These are phyloP conservation scores for Australoheros scitulus DNA, from an alignment of 2,113 vertebrate species.

Conservation along the genomic window DNA sequence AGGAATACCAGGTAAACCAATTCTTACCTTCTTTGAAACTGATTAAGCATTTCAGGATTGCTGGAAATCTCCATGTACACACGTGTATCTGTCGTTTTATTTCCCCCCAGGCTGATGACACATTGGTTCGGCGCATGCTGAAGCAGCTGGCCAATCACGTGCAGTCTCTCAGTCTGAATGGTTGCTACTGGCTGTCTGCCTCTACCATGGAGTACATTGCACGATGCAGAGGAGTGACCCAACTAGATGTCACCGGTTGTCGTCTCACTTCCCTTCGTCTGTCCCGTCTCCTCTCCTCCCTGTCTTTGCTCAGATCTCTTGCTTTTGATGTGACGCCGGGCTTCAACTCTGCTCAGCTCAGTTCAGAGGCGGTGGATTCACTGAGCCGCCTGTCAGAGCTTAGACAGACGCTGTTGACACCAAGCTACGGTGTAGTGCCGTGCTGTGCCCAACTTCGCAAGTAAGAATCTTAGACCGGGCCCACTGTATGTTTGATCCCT, in stretches of 20 bases:
- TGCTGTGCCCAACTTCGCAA: slow-evolving; percentile 93
- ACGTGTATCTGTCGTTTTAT: background rate
- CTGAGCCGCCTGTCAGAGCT: slow-evolving; percentile 88
- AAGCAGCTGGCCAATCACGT: slow-evolving; percentile 85
- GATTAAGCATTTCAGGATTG: background rate
- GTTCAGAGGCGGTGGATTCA: slow-evolving; percentile 88
- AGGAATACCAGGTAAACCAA: slow-evolving; percentile 86
- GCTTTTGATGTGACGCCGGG: slow-evolving; percentile 89
- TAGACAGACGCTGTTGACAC: slow-evolving; percentile 91
- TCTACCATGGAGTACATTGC: slow-evolving; percentile 84
- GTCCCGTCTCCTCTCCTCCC: slow-evolving; percentile 88
- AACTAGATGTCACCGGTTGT: slow-evolving; percentile 91
- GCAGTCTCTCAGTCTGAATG: slow-evolving; percentile 89
- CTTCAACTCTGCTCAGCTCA: slow-evolving; percentile 89
- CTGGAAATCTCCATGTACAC: background rate
- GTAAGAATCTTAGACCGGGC: slow-evolving; percentile 51
- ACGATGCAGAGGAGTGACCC: slow-evolving; percentile 87
- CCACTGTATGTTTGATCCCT: background rate
- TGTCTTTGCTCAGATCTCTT: slow-evolving; percentile 85
- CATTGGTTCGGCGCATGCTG: slow-evolving; percentile 83
- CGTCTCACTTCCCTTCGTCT: slow-evolving; percentile 88
- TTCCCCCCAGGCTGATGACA: slow-evolving; percentile 82
- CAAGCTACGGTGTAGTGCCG: slow-evolving; percentile 92
- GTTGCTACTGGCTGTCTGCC: slow-evolving; percentile 93
- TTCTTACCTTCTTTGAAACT: background rate